Base-by-base conservation (phyloP, 2,113 vertebrate genomes). In the Fregetta grallaria region DNA sequence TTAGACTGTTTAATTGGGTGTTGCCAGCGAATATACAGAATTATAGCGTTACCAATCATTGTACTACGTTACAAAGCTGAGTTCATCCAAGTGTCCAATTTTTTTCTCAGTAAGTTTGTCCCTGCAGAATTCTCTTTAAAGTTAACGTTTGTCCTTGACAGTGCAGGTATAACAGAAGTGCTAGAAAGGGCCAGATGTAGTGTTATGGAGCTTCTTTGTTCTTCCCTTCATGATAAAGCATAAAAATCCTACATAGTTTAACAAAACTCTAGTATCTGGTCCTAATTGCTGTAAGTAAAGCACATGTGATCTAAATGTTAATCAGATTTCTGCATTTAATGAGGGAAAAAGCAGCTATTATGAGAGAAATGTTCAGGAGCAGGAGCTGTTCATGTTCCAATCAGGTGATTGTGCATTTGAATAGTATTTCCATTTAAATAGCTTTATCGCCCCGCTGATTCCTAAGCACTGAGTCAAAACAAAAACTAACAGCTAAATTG, bases 271-370 rank as follows among this genome's bases (percentile, higher is more conserved):
- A 32, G 72, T 96, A 94, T 96, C 96, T 97, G 67, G 90, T 97
- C 90, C 90, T 97, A 98, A 97, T 96, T 97, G 92, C 96, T 92
- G 89, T 94, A 95, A 97, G 94, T 90, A 97, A 97, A 95, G 86
- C 71, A 92, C 22, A 5, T 94, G 91, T 92, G 91, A 97, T 96
- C 93, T 97, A 96, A 97, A 96, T 88, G 94, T 95, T 97, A 97
- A 97, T 97, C 96, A 97, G 96, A 97, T 95, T 92, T 91, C 91
- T 96, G 83, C 47, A 80, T 97, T 97, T 98, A 97, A 97, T 96
- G 95, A 96, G 94, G 90, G 95, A 96, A 98, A 96, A 96, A 94
- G 91, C 95, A 88, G 59, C 93, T 97, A 96, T 97, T 98, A 90
- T 93, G 95, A 84, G n/a, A 67, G 84, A 72, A 91, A 66, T 94